phyloP scores from a whole-genome alignment of 2,797 vertebrate genomes.

The Leptatherina wallacei region DNA sequence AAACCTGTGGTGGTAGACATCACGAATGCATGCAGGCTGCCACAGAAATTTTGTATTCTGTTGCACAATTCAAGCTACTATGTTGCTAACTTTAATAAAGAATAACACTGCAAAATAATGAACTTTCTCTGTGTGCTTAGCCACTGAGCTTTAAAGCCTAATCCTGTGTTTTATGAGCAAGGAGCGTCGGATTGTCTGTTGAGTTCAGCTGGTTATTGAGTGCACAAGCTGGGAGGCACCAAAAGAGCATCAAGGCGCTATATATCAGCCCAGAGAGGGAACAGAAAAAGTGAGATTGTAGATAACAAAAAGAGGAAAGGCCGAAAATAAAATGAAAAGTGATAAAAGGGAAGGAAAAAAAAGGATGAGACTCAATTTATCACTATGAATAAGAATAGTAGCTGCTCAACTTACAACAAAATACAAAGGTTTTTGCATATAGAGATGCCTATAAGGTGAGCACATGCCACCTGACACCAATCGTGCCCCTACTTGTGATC shows the following conservation, averaged over 20 bases:
- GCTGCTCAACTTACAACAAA: constrained; percentile 11
- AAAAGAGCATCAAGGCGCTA: constrained; percentile 50
- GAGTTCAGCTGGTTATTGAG: constrained; percentile 64
- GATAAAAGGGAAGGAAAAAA: constrained; percentile 1
- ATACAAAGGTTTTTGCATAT: neutral
- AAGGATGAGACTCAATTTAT: constrained; percentile 34
- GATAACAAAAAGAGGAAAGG: constrained; percentile 27
- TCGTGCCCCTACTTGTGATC: constrained; percentile 33
- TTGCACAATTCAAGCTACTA: constrained; percentile 36
- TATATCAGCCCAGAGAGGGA: constrained; percentile 50
- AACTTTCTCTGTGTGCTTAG: constrained; percentile 53
- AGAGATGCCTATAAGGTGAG: constrained; percentile 11
- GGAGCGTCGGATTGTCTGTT: constrained; percentile 65
- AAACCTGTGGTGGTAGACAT: constrained; percentile 32
- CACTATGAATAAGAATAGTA: constrained; percentile 23
- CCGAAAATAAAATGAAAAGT: constrained; percentile 12
- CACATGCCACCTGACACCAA: constrained; percentile 20
- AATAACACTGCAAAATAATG: constrained; percentile 53
- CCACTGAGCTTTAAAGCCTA: constrained; percentile 60
- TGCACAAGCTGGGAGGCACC: constrained; percentile 62
- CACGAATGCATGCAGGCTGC: constrained; percentile 28
- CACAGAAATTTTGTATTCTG: constrained; percentile 24
- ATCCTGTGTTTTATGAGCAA: constrained; percentile 70
- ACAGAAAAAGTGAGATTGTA: constrained; percentile 31
- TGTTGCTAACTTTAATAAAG: constrained; percentile 44